Evolutionary conservation across 2,797 vertebrate species (phyloP), one percentile per base, ranked within the genome.

Genomic region (Loriculus beryllinus): DNA sequence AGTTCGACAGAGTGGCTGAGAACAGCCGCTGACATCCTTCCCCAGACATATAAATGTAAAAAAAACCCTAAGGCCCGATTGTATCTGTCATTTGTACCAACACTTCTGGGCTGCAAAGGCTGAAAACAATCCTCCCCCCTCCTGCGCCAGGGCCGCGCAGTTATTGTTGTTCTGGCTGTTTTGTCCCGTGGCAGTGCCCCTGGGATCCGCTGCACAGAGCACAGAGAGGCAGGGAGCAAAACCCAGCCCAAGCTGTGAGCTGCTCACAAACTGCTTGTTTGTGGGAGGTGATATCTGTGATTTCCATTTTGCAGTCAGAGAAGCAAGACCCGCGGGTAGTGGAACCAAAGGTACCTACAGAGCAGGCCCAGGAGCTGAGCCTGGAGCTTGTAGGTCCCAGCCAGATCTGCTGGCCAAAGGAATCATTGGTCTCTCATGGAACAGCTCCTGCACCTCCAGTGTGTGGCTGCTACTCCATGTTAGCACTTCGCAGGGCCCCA

Each of bases 1-100:
- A 91, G 88, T 90, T 88, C 64, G 0, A 63, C 63, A 74, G 93
- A 92, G 70, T 85, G 83, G 86, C 90, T 96, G 93, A 95, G 94
- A 95, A 92, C 95, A 80, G 92, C 26, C 4, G 2, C 81, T 88
- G 90, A 88, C 63, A 63, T 48, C 80, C 88, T 96, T 92, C 80
- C 86, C 65, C 81, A 93, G 92, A 84, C 80, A 39, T 13, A 78
- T 9, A 88, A 79, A 90, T 69, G 70, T 81, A 69, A 86, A 88
- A 67, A 77, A 48, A 71, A 0, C 62, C 69, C 60, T 29, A 47
- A 93, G 80, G 67, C 74, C 67, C 6, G 8, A 69, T 79, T 78
- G 54, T 83, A 67, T 91, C 88, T 92, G 86, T 92, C 92, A 67
- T 80, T 90, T 90, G 59, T 63, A 88, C 83, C 83, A 75, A 84